phyloP scores from a whole-genome alignment of 2,888 invertebrate genomes.

The Chouioia cunea region DNA sequence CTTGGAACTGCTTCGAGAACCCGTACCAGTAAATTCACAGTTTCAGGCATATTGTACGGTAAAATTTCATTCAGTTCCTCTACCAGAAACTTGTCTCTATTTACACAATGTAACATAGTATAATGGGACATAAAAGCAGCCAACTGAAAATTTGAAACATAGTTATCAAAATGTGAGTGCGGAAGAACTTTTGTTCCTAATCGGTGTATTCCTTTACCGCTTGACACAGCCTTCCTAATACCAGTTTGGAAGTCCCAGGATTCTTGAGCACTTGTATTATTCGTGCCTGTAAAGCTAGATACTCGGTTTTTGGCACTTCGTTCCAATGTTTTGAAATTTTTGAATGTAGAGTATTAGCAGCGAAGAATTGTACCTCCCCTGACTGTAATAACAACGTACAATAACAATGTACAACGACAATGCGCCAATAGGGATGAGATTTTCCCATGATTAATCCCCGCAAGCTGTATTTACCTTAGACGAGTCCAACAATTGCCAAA shows the following conservation, averaged over 20 bases:
- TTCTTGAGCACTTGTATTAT: conserved; percentile 83
- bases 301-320: conserved; percentile 86
- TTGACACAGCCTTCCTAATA: conserved; percentile 88
- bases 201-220: conserved; percentile 76
- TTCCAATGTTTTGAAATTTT: conserved; percentile 91
- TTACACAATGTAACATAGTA: conserved; percentile 69
- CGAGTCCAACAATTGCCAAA: conserved; percentile 88
- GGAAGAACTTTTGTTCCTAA: not conserved
- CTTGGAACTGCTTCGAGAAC: conserved; percentile 89
- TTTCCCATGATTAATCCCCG: not conserved
- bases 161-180: not conserved
- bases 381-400: conserved; percentile 71
- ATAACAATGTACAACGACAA: conserved; percentile 10
- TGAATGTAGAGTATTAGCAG: conserved; percentile 88
- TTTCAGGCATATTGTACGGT: conserved; percentile 74
- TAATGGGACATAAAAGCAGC: conserved; percentile 86
- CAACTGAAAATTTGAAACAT: conserved; percentile 72
- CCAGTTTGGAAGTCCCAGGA: conserved; percentile 85
- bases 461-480: conserved; percentile 75
- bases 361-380: conserved; percentile 93
- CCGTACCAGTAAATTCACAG: conserved; percentile 80
- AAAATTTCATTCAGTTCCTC: conserved; percentile 80
- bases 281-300: conserved; percentile 81
- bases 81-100: conserved; percentile 76
- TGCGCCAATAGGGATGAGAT: not conserved